Evolutionary conservation across 1,140 invertebrate species (phyloP).

Genomic region (Eciton burchellii): DNA sequence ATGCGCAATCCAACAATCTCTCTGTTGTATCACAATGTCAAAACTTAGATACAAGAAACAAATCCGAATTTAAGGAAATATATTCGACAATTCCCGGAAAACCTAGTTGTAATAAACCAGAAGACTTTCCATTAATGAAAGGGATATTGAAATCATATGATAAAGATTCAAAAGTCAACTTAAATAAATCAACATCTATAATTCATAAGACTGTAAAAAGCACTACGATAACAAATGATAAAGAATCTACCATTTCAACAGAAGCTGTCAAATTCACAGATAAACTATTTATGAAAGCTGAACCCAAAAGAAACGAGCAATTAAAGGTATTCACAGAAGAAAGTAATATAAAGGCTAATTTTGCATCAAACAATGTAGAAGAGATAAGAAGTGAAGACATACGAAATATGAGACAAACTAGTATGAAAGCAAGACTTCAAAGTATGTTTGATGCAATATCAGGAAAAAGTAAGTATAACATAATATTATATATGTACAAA

Average conservation of each 20-base stretch:
- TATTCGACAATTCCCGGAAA: not conserved
- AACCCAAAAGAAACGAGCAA: constrained; percentile 82
- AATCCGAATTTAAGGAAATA: constrained; percentile 6
- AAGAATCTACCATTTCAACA: not conserved
- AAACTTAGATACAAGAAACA: not conserved
- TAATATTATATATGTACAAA: not conserved
- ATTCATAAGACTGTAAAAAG: not conserved
- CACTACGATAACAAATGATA: not conserved
- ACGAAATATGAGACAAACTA: constrained; percentile 81
- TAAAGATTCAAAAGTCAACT: not conserved
- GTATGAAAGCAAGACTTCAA: constrained; percentile 81
- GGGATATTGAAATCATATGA: constrained; percentile 59
- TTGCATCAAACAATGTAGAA: constrained; percentile 78
- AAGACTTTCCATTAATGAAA: constrained; percentile 46
- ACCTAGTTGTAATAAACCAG: constrained; percentile 1
- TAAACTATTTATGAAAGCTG: constrained; percentile 83
- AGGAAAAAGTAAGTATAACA: constrained; percentile 80
- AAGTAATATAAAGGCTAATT: constrained; percentile 75
- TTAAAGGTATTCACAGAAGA: constrained; percentile 79
- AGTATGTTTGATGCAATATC: constrained; percentile 85
- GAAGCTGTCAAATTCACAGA: constrained; percentile 76
- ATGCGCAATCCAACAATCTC: not conserved
- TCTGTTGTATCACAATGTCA: not conserved
- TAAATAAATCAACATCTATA: not conserved
- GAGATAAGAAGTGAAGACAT: constrained; percentile 84